Percentiles rank a stretch among this genome's conserved stretches.
Evolutionary conservation across 2,888 invertebrate genomes (phyloP).

Genomic region (Clunio marinus): DNA sequence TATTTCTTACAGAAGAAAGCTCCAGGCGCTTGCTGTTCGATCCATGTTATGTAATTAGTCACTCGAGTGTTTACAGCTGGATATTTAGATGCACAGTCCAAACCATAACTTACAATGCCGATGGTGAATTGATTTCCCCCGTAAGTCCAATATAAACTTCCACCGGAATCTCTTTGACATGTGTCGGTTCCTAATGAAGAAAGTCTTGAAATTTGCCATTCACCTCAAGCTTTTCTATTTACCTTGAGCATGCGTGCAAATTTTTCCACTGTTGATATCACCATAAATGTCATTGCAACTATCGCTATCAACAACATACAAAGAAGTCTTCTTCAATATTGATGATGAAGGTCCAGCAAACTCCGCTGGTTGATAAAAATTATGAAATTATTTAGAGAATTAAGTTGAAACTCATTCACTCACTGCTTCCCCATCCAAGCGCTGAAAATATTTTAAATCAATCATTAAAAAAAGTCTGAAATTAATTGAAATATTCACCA

Average conservation of each 20-base stretch:
- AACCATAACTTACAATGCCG: constrained; percentile 53
- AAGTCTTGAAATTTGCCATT: not conserved
- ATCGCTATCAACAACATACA: constrained; percentile 50
- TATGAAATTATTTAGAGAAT: too few relatives aligned
- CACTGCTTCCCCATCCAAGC: too few relatives aligned
- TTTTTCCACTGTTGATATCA: constrained; percentile 42
- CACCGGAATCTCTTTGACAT: constrained; percentile 49
- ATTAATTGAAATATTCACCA: not conserved
- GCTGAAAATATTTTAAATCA: too few relatives aligned
- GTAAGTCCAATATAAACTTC: constrained; percentile 51
- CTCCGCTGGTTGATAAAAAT: too few relatives aligned
- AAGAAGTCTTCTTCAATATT: constrained; percentile 52
- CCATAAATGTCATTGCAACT: constrained; percentile 46
- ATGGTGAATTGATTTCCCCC: constrained; percentile 48
- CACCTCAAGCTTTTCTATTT: constrained; percentile 46
- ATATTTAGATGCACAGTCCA: constrained; percentile 48
- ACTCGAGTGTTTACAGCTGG: constrained; percentile 55
- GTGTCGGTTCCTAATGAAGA: not conserved
- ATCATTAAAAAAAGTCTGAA: too few relatives aligned
- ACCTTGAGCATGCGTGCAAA: constrained; percentile 50
- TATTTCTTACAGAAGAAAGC: not conserved
- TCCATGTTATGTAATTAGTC: constrained; percentile 54
- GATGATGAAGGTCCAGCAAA: constrained; percentile 53
- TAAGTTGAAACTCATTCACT: too few relatives aligned
- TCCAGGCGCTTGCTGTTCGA: constrained; percentile 42